Percentiles rank a stretch among this genome's conserved stretches.
These are phyloP conservation scores for Gonioctena quinquepunctata DNA, from an alignment of 1,140 invertebrate genomes.

Conservation along the genomic window DNA sequence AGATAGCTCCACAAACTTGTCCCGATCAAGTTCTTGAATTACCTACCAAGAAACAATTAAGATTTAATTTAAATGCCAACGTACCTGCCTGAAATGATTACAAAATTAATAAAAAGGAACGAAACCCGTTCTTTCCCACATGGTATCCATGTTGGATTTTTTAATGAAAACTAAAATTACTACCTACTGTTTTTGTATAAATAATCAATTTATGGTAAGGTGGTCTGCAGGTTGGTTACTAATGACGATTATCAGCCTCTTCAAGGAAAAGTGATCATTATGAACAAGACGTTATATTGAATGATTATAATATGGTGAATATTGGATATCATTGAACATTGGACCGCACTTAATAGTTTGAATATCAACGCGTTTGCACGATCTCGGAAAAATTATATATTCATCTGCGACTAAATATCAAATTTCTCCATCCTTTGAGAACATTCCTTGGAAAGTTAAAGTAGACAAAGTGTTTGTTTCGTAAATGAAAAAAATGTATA, in stretches of 20 bases:
- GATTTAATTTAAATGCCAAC: constrained; percentile 9
- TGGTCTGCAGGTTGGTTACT: neutral
- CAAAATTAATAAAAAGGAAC: neutral
- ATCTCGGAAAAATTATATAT: too few species aligned
- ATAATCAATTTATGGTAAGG: neutral
- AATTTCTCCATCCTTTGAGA: too few species aligned
- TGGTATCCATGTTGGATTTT: neutral
- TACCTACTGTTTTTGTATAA: neutral
- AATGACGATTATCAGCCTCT: neutral
- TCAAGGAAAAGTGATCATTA: neutral
- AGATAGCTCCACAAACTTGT: neutral
- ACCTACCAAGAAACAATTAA: constrained; percentile 9
- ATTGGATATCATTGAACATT: too few species aligned
- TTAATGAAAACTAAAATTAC: neutral
- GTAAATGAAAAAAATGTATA: too few species aligned
- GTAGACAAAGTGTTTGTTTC: too few species aligned
- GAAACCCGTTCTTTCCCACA: neutral
- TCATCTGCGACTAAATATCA: too few species aligned
- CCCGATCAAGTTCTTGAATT: neutral
- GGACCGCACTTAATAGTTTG: too few species aligned
- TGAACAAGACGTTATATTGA: too few species aligned
- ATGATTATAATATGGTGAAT: too few species aligned
- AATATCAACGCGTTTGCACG: too few species aligned
- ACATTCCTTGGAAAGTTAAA: too few species aligned
- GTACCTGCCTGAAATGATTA: neutral